These are phyloP conservation scores for Theocolax elegans DNA, from an alignment of 1,140 invertebrate species.

Conservation along the genomic window DNA sequence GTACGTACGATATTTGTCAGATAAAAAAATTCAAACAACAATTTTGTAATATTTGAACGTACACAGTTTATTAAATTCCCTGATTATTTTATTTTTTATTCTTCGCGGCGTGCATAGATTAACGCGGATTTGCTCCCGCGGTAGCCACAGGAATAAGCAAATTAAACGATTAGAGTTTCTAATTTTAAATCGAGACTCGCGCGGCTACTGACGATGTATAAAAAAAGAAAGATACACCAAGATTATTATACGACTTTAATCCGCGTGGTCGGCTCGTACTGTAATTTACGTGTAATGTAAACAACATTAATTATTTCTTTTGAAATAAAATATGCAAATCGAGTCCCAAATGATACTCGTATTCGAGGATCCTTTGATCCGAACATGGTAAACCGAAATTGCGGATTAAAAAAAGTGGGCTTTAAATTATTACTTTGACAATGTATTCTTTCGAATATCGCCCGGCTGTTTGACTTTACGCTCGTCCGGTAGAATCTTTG, in stretches of 20 bases:
- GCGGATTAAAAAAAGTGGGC: constrained; percentile 17
- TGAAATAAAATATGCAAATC: constrained; percentile 36
- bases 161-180: too few relatives aligned
- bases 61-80: not conserved
- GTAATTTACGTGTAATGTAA: constrained; percentile 42
- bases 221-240: not conserved
- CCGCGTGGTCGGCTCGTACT: constrained; percentile 16
- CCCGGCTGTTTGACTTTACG: constrained; percentile 17
- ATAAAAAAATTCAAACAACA: too few relatives aligned
- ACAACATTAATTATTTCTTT: constrained; percentile 38
- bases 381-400: too few relatives aligned
- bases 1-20: too few relatives aligned
- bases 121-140: not conserved
- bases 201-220: not conserved
- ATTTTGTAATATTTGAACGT: too few relatives aligned
- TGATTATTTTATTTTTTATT: not conserved
- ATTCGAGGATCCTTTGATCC: too few relatives aligned
- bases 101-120: not conserved
- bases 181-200: constrained; percentile 30
- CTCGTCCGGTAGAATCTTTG: not conserved
- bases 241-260: constrained; percentile 13
- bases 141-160: too few relatives aligned
- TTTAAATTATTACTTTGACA: constrained; percentile 32
- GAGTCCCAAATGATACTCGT: too few relatives aligned
- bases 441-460: constrained; percentile 13